Conservation (phyloP, 1,140 invertebrate genomes). For the Mizuhopecten yessoensis region DNA sequence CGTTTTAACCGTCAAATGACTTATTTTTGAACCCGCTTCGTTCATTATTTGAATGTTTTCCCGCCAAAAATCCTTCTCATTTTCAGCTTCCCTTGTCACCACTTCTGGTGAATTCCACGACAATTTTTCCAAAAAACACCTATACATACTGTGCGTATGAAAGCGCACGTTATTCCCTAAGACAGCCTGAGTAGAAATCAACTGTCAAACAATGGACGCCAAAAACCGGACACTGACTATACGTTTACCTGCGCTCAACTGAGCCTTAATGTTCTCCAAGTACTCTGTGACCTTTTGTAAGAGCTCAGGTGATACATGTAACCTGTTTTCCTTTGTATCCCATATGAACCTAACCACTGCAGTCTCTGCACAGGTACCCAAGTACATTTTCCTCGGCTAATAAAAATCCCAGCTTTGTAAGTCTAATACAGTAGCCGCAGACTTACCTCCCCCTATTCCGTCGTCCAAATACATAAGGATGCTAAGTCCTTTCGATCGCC, state of each 20-base stretch:
- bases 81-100: neutral
- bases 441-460: constrained; percentile 4
- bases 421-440: neutral
- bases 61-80: neutral
- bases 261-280: neutral
- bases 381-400: neutral
- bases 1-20: neutral
- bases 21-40: neutral
- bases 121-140: neutral
- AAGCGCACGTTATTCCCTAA: neutral
- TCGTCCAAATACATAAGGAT: neutral
- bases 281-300: neutral
- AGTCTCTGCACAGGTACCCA: neutral
- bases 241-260: neutral
- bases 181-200: neutral
- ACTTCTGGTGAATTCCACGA: neutral
- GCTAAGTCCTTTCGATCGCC: neutral
- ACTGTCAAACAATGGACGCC: neutral
- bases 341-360: constrained; percentile 19
- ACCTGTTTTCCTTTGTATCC: neutral
- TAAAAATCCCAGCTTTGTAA: neutral
- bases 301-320: neutral
- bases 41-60: neutral
- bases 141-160: neutral
- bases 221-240: neutral